Evolutionary conservation across 2,888 invertebrate genomes (phyloP).

Genomic region (Leptinotarsa haldemani): DNA sequence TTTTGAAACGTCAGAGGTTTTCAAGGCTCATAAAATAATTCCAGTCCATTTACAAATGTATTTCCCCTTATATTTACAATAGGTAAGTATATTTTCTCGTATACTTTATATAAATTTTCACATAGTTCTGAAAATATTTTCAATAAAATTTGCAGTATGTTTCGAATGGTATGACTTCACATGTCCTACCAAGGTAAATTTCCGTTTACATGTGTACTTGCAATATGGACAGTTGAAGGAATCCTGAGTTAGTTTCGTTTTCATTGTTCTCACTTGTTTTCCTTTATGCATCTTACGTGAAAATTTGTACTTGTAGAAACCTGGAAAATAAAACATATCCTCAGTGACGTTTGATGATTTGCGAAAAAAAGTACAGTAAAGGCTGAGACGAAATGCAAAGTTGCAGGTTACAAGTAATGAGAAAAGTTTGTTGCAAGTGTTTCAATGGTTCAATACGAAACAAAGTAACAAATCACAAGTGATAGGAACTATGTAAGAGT

Average conservation of each 20-base stretch:
- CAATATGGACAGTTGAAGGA: constrained; percentile 40
- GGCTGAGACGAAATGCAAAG: too few relatives aligned
- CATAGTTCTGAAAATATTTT: constrained; percentile 38
- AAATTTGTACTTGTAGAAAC: not conserved
- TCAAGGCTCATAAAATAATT: too few relatives aligned
- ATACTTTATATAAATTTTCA: constrained; percentile 3
- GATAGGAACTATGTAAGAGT: too few relatives aligned
- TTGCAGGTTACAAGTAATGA: too few relatives aligned
- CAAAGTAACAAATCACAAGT: too few relatives aligned
- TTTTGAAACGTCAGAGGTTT: too few relatives aligned
- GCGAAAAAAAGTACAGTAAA: too few relatives aligned
- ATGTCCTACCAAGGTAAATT: constrained; percentile 42
- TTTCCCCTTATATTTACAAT: too few relatives aligned
- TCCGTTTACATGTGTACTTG: constrained; percentile 42
- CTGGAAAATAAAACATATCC: not conserved
- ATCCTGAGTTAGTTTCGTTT: not conserved
- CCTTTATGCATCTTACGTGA: constrained; percentile 15
- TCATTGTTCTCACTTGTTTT: not conserved
- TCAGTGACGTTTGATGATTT: not conserved
- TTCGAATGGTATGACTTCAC: constrained; percentile 43
- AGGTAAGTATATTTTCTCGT: not conserved
- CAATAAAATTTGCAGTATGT: constrained; percentile 37
- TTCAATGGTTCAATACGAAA: too few relatives aligned
- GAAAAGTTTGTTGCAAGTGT: too few relatives aligned
- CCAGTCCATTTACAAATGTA: too few relatives aligned